Percentiles rank a stretch among this genome's conserved stretches.
These are phyloP conservation scores for Temnothorax nylanderi DNA, from an alignment of 1,140 invertebrate genomes.

Conservation along the genomic window DNA sequence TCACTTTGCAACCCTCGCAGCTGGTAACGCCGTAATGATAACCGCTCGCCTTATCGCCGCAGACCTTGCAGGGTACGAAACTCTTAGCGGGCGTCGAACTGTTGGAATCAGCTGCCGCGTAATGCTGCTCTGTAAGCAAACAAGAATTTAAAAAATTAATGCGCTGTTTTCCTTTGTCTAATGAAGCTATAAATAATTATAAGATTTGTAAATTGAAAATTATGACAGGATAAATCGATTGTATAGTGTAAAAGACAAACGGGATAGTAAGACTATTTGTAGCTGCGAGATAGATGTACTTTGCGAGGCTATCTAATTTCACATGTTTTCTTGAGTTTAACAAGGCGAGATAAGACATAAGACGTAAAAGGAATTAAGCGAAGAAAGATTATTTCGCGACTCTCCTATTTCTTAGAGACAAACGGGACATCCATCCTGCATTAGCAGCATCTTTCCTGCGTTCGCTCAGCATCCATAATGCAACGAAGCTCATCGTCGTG, in stretches of 20 bases:
- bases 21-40: constrained; percentile 99
- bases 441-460: constrained; percentile 43
- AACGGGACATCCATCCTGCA: constrained; percentile 45
- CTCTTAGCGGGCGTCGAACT: constrained; percentile 91
- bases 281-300: background rate
- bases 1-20: constrained; percentile 99
- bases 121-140: constrained; percentile 90
- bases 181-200: background rate
- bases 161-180: background rate
- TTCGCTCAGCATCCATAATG: constrained; percentile 72
- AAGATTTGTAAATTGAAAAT: background rate
- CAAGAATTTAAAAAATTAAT: constrained; percentile 58
- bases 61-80: constrained; percentile 98
- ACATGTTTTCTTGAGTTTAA: background rate
- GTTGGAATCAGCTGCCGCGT: constrained; percentile 92
- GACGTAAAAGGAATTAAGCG: background rate
- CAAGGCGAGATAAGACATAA: background rate
- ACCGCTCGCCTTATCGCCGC: constrained; percentile 99
- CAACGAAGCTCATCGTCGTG: constrained; percentile 60
- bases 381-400: background rate
- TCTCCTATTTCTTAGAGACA: background rate
- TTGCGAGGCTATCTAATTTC: background rate
- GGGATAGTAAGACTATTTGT: background rate
- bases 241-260: background rate
- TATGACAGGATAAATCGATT: background rate